Evolutionary conservation across 2,797 vertebrate species (phyloP), one percentile per base, ranked within the genome.

Genomic region (Muscicapa striata): DNA sequence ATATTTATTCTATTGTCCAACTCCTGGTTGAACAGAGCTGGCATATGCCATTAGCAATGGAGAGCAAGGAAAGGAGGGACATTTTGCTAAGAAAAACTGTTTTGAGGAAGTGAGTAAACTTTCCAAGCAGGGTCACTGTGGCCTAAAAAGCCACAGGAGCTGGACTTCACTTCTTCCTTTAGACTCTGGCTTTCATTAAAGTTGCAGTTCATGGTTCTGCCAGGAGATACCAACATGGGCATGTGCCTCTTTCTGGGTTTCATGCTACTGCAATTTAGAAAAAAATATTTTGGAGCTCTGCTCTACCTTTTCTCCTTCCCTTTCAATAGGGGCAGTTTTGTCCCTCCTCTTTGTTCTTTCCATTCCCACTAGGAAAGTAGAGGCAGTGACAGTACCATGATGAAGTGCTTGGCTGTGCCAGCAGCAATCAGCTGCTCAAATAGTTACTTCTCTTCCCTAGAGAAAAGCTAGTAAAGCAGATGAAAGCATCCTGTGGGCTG

Each of bases 361-460:
- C n/a, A 16, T 34, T 76, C 36, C 72, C 72, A 20, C 11, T 48
- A 61, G 41, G 75, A 89, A 62, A 64, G 27, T 7, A 66, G 70
- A 89, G 74, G 48, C 68, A 61, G 34, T 70, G 55, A 68, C 75
- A 77, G 52, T 46, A 19, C 22, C 9, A 8, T 27, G 46, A 87
- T 70, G 40, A 89, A 94, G 40, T 51, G 46, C 76, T 85, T 64
- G 68, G 45, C 82, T 59, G 15, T 55, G 34, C 68, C 64, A 58
- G n/a, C 57, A 85, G 52, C 61, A 90, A 92, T 85, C 87, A 89
- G 38, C 70, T 95, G 22, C 70, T 89, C 63, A 66, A 93, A 82
- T 32, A 79, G 77, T 85, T 87, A 52, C 9, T 83, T 74, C 52
- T 58, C 19, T 68, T 92, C 78, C 61, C 87, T 52, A 49, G 91